Base-by-base conservation (phyloP, 2,888 invertebrate genomes). In the Leucophora obtusa region DNA sequence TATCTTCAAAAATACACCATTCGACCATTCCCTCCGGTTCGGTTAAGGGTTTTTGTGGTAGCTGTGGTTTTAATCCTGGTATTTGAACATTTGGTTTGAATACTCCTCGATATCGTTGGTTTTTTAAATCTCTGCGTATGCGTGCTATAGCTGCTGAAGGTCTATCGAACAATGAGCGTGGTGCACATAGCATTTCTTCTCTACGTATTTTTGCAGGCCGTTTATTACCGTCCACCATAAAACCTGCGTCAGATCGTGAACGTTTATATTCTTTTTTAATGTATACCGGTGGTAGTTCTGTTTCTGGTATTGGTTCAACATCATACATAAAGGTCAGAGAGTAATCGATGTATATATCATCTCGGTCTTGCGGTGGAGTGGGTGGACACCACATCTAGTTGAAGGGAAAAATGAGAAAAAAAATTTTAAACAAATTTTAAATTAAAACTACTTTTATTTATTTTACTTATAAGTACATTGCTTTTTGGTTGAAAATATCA, bases 381-480 rank as follows among this genome's bases (percentile, higher is more conserved):
- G 98, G 98, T 70, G 98, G 98, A 85, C 96, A 94, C 98, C 98
- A 99, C 92, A 97, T 94, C 98, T 98, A 86, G 47, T 5, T 8
- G 4, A 9, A 28, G 6, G 6, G 3, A 28, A 28, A 59, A 17
- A 38, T 18, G 38, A 14, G 1, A 59, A 18, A 6, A 59, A 51
- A 38, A 38, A 11, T 38, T 11, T 38, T 28, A 28, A 28, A 28
- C 6, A 21, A 3, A 28, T 28, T 28, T 28, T 28, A 7, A 28
- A 28, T 3, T 28, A 4, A 28, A 28, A 28, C 28, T 6, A 28
- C n/a, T n/a, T n/a, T n/a, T n/a, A n/a, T n/a, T n/a, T n/a, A n/a
- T n/a, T n/a, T n/a, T n/a, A n/a, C n/a, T n/a, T 28, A 28, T 28
- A 28, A 6, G 6, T 6, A 28, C 1, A 28, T 7, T 6, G 28